Percentiles rank a stretch among this genome's conserved stretches.
These are phyloP conservation scores for Phalera bucephala DNA, from an alignment of 2,888 invertebrate genomes.

Conservation along the genomic window DNA sequence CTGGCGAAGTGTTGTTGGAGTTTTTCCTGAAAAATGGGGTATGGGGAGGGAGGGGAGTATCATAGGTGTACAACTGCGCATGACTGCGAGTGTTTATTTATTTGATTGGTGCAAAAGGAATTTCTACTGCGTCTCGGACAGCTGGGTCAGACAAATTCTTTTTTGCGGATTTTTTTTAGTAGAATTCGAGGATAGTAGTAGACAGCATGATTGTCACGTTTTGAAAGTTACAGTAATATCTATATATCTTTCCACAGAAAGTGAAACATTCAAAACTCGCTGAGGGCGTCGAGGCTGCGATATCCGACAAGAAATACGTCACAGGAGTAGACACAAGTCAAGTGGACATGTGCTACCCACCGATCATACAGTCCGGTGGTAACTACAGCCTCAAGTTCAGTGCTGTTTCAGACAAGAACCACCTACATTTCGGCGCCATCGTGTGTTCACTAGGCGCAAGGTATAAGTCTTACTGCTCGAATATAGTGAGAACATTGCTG, in stretches of 20 bases:
- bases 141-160: too few relatives aligned
- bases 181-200: too few relatives aligned
- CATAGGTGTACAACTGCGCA: too few relatives aligned
- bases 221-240: too few relatives aligned
- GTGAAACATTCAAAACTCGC: conserved; percentile 97
- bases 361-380: conserved; percentile 99
- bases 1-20: too few relatives aligned
- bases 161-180: too few relatives aligned
- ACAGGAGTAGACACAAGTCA: conserved; percentile 93
- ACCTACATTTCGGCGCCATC: conserved; percentile 97
- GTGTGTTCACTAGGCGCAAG: conserved; percentile 97
- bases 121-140: too few relatives aligned
- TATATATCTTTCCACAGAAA: conserved; percentile 87
- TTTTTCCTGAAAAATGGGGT: too few relatives aligned
- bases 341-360: conserved; percentile 98
- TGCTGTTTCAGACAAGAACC: conserved; percentile 96
- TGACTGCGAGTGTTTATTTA: too few relatives aligned
- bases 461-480: conserved; percentile 99
- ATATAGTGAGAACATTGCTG: conserved; percentile 97
- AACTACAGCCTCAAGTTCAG: conserved; percentile 98
- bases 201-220: too few relatives aligned
- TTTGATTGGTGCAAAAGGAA: too few relatives aligned
- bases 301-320: conserved; percentile 98
- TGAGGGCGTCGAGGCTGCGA: conserved; percentile 96
- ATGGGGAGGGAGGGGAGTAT: too few relatives aligned